phyloP scores from a whole-genome alignment of 2,797 vertebrate species.

The Chiloscyllium punctatum region DNA sequence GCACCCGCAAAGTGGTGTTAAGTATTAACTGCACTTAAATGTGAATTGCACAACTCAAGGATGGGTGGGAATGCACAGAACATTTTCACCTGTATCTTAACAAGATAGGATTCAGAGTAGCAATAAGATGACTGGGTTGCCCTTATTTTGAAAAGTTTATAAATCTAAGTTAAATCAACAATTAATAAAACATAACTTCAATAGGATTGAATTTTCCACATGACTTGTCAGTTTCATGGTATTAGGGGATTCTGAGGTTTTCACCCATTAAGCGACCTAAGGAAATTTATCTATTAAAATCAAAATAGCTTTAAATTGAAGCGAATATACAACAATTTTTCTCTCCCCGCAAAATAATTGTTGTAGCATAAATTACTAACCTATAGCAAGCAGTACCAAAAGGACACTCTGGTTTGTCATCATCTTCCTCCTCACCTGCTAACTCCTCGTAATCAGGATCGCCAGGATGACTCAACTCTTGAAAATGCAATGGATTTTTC shows the following conservation, averaged over 20 bases:
- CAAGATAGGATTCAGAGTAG: neutral
- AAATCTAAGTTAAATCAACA: neutral
- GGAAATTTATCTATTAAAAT: neutral
- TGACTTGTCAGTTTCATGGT: neutral
- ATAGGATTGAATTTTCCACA: neutral
- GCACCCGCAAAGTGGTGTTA: neutral
- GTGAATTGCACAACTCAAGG: neutral
- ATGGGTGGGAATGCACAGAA: neutral
- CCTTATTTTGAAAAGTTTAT: neutral
- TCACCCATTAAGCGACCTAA: neutral
- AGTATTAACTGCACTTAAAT: neutral
- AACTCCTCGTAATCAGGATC: conserved; percentile 53
- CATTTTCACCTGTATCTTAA: neutral
- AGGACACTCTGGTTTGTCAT: conserved; percentile 54
- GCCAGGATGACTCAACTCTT: conserved; percentile 62
- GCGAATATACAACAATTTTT: no score
- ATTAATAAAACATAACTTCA: neutral
- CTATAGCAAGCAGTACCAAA: conserved; percentile 63
- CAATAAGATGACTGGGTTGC: neutral
- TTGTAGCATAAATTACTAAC: conserved; percentile 44
- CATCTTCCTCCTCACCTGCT: conserved; percentile 37
- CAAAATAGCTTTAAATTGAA: no score
- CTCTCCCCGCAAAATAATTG: neutral
- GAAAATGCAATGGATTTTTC: conserved; percentile 65
- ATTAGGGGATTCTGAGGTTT: neutral